phyloP scores from a whole-genome alignment of 2,888 invertebrate genomes.

The Orthosia incerta region DNA sequence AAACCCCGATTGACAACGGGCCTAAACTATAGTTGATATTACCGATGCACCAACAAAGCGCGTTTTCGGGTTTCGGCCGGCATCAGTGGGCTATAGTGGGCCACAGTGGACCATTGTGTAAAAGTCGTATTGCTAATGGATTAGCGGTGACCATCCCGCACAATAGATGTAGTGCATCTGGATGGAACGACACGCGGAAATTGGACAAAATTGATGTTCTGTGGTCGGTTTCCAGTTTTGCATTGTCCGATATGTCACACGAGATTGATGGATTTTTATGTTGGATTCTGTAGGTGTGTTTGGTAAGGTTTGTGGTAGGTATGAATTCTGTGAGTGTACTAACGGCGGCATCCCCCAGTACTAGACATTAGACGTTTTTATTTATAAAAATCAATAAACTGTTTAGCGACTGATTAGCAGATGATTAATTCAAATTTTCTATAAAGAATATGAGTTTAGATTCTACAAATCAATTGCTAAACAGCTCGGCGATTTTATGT shows the following conservation, averaged over 20 bases:
- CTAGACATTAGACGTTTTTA: no score
- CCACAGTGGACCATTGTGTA: slow-evolving; percentile 80
- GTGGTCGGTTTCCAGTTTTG: slow-evolving; percentile 66
- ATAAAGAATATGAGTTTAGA: no score
- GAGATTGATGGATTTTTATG: slow-evolving; percentile 57
- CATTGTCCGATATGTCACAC: slow-evolving; percentile 61
- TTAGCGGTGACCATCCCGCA: slow-evolving; percentile 78
- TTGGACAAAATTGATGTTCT: slow-evolving; percentile 75
- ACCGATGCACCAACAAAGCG: slow-evolving; percentile 66
- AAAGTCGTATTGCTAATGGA: slow-evolving; percentile 87
- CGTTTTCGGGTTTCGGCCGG: slow-evolving; percentile 69
- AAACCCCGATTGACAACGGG: slow-evolving; percentile 1
- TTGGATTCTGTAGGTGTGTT: slow-evolving; percentile 5
- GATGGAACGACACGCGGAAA: slow-evolving; percentile 72
- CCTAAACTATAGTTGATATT: slow-evolving; percentile 45
- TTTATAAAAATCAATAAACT: no score
- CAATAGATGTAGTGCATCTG: slow-evolving; percentile 69
- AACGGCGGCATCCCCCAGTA: no score
- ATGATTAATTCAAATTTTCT: no score
- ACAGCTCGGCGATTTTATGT: no score
- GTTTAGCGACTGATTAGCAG: no score
- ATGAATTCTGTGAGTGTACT: neutral
- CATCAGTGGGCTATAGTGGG: slow-evolving; percentile 79
- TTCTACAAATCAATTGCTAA: no score
- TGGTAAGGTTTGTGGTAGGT: neutral